Base-by-base conservation (phyloP, 2,113 vertebrate species). In the Notothenia rossii region DNA sequence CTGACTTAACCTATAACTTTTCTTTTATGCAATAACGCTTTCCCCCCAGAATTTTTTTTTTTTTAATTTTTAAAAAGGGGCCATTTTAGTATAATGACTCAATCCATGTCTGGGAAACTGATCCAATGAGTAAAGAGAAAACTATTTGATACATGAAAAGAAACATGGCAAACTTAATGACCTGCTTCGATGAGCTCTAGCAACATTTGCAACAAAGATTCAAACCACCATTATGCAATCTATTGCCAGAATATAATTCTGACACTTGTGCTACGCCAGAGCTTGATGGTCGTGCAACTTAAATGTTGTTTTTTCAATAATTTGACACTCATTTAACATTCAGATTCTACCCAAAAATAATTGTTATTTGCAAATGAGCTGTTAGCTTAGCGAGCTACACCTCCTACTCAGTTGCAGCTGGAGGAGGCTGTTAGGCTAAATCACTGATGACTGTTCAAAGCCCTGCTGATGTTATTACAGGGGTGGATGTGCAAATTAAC, bases 401-500 rank as follows among this genome's bases (percentile, higher is more conserved):
- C 80, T 79, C 89, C 87, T 43, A 84, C 82, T 63, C 76, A 84
- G 74, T 81, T 72, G 82, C 82, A 87, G 79, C 77, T 89, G 68
- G 79, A 88, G 80, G 77, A 79, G 72, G 77, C 55, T 61, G 67
- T 76, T 71, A 43, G 54, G 66, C 49, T 71, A 64, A 75, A 79
- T 65, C 72, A 78, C 84, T 3, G 74, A 85, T 56, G 74, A 84
- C 75, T 64, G 43, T 54, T 84, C 56, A 75, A 56, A 56, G 68
- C 43, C 77, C 79, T 68, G 82, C 77, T 72, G 50, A 54, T 66
- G 68, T 80, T 56, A 66, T 59, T 46, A 83, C 29, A 64, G 51
- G 53, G 79, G 77, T 50, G 63, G 79, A 60, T 87, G 88, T 91
- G 88, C 90, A 91, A 88, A 89, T 86, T 40, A 84, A 89, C 82